phyloP scores from a whole-genome alignment of 2,888 invertebrate genomes.

The Amiota communis region DNA sequence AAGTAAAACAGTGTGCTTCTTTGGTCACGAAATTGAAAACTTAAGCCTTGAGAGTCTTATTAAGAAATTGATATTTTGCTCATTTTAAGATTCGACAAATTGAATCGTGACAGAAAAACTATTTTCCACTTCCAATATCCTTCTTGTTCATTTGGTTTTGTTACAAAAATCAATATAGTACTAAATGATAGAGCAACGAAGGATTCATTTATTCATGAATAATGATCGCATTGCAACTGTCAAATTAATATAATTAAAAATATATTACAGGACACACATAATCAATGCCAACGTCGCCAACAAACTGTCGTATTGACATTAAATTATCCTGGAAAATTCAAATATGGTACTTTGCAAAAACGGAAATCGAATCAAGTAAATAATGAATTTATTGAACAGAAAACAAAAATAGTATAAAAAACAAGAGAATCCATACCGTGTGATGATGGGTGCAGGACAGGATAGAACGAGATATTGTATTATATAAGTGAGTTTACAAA shows the following conservation, averaged over 20 bases:
- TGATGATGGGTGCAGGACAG: too few species aligned
- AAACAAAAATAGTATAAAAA: background rate
- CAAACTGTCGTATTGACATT: background rate
- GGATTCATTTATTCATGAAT: background rate
- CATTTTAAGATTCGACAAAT: slow-evolving; percentile 1
- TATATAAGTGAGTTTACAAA: too few species aligned
- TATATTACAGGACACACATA: background rate
- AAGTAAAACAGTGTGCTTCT: slow-evolving; percentile 51
- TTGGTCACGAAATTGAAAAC: slow-evolving; percentile 58
- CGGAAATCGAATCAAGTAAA: slow-evolving; percentile 20
- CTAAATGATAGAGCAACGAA: slow-evolving; percentile 18
- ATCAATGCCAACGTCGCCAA: background rate
- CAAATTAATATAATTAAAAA: slow-evolving; percentile 65
- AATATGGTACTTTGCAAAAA: slow-evolving; percentile 18
- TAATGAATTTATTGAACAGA: slow-evolving; percentile 19
- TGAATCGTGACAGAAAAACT: background rate
- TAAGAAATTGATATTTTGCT: slow-evolving; percentile 44
- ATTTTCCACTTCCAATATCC: too few species aligned
- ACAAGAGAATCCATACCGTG: background rate
- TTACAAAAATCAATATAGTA: background rate
- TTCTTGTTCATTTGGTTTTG: background rate
- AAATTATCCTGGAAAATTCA: background rate
- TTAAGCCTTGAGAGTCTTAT: slow-evolving; percentile 55
- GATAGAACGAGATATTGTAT: too few species aligned
- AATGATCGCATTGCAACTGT: slow-evolving; percentile 35